Conservation (phyloP, 2,888 invertebrate genomes). For the Agrilus cyanescens region DNA sequence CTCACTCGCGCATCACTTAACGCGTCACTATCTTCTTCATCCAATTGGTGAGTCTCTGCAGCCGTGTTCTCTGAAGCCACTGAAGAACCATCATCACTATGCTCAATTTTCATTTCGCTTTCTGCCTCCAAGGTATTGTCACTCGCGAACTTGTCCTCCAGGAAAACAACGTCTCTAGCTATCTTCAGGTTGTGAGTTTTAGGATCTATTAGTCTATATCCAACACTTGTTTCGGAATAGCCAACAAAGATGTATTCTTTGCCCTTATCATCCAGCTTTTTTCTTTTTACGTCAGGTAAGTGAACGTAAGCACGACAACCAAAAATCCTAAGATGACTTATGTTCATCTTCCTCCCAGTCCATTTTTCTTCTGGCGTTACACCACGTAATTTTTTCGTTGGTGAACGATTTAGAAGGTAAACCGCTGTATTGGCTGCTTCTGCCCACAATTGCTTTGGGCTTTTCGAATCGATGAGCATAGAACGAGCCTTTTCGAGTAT, state of each 20-base stretch:
- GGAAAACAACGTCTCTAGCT: conserved; percentile 13
- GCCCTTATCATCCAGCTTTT: conserved; percentile 6
- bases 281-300: conserved; percentile 6
- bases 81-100: no score
- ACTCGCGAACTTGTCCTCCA: conserved; percentile 6
- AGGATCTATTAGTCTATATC: conserved; percentile 12
- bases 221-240: no score
- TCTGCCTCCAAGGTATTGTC: no score
- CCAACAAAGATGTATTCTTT: conserved; percentile 1
- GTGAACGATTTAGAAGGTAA: conserved; percentile 11
- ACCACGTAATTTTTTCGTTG: conserved; percentile 4
- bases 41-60: no score
- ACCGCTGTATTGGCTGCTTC: conserved; percentile 16
- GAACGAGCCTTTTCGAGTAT: conserved; percentile 15
- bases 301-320: conserved; percentile 7
- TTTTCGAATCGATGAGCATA: conserved; percentile 14
- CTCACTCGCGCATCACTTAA: no score
- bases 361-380: conserved; percentile 6
- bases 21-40: no score
- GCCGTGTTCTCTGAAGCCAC: no score
- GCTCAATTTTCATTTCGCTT: no score
- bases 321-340: conserved; percentile 7
- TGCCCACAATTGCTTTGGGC: conserved; percentile 6
- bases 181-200: conserved; percentile 7
- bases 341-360: conserved; percentile 5